Evolutionary conservation across 2,113 vertebrate genomes (phyloP).

Genomic region (Numenius arquata): DNA sequence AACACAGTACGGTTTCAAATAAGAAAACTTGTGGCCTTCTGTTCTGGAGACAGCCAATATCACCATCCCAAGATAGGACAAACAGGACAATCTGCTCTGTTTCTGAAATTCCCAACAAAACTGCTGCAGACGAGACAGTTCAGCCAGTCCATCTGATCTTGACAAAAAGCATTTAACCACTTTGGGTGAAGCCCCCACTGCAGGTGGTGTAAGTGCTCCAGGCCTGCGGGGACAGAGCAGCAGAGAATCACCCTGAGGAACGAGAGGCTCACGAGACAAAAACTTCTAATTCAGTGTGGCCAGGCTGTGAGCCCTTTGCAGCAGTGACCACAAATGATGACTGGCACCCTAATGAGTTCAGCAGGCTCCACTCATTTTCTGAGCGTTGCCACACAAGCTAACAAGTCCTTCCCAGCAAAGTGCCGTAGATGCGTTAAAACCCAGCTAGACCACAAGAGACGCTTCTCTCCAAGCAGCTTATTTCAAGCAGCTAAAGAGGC

Average conservation of each 20-base stretch:
- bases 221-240: neutral
- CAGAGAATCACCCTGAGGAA: neutral
- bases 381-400: neutral
- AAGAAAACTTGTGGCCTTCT: neutral
- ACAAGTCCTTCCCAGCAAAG: neutral
- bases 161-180: neutral
- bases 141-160: neutral
- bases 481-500: neutral
- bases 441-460: neutral
- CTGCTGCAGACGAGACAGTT: neutral
- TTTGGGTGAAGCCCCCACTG: neutral
- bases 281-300: neutral
- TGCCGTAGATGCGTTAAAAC: neutral
- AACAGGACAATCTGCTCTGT: neutral
- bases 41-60: neutral
- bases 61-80: neutral
- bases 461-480: neutral
- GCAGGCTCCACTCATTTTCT: constrained; percentile 1
- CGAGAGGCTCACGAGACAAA: neutral
- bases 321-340: neutral
- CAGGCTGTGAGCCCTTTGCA: neutral
- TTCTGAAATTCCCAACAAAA: neutral
- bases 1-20: neutral
- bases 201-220: neutral
- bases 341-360: neutral